These are phyloP conservation scores for Bombycilla garrulus DNA, from an alignment of 2,113 vertebrate species.

Conservation along the genomic window DNA sequence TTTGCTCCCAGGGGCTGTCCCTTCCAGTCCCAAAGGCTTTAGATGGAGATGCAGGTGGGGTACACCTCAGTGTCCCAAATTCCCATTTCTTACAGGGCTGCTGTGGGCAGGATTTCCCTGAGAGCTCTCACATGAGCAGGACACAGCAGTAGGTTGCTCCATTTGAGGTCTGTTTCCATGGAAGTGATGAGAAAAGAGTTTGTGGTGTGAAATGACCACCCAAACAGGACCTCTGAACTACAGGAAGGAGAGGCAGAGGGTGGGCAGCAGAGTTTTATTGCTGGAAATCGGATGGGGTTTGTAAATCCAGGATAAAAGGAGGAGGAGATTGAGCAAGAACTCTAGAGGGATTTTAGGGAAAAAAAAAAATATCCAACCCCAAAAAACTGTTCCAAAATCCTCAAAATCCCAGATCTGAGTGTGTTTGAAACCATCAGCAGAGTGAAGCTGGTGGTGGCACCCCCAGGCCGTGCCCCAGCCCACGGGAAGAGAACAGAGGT, in stretches of 20 bases:
- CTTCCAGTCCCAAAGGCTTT: not conserved
- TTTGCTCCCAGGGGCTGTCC: not conserved
- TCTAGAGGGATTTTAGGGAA: not conserved
- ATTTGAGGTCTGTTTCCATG: not conserved
- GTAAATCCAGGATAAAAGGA: not conserved
- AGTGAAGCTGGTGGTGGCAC: not conserved
- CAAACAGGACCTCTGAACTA: not conserved
- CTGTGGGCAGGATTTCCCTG: not conserved
- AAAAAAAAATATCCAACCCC: too few relatives aligned
- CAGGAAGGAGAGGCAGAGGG: not conserved
- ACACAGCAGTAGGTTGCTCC: not conserved
- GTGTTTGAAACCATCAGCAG: not conserved
- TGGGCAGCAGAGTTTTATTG: not conserved
- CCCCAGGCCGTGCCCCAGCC: not conserved
- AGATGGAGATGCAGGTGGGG: not conserved
- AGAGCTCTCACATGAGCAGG: not conserved
- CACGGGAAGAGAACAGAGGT: accelerated
- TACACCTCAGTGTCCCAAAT: not conserved
- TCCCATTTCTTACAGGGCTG: not conserved
- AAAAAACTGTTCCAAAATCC: not conserved
- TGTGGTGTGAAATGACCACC: not conserved
- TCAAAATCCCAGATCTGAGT: too few relatives aligned
- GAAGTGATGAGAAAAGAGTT: not conserved
- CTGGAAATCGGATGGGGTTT: not conserved
- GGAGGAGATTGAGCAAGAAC: not conserved